A percentile compares a stretch with the other conserved stretches of the same genome.
Evolutionary conservation across 2,113 vertebrate species (phyloP).

Genomic region (Drymodes brunneopygia): DNA sequence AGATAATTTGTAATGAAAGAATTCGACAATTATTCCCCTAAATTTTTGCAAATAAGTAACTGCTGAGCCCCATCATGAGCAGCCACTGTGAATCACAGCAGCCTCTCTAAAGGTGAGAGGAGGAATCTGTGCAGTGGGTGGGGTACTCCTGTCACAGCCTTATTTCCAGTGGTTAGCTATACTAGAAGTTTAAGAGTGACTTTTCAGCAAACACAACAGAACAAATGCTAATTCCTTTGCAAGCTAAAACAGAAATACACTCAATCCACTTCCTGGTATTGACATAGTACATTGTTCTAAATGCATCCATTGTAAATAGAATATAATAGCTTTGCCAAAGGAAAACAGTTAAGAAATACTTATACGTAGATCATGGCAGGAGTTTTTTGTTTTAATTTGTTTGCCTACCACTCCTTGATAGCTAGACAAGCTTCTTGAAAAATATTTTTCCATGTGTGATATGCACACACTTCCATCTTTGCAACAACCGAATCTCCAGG

Average conservation of each 20-base stretch:
- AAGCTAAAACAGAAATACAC: slow-evolving; percentile 48
- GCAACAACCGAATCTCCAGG: background rate
- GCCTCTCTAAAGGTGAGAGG: background rate
- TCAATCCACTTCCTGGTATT: slow-evolving; percentile 81
- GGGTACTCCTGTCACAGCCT: background rate
- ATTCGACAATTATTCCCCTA: background rate
- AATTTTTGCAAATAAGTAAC: background rate
- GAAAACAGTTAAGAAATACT: slow-evolving; percentile 30
- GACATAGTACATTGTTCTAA: slow-evolving; percentile 81
- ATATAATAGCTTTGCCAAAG: slow-evolving; percentile 30
- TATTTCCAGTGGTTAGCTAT: background rate
- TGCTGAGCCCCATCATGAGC: background rate
- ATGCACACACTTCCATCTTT: background rate
- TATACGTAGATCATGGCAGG: background rate
- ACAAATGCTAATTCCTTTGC: slow-evolving; percentile 22
- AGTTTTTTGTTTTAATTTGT: slow-evolving; percentile 6
- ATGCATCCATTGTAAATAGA: slow-evolving; percentile 78
- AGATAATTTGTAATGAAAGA: background rate
- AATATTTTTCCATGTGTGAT: background rate
- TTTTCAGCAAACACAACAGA: slow-evolving; percentile 18
- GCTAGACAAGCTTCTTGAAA: background rate
- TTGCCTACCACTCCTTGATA: slow-evolving; percentile 31
- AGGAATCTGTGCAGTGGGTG: background rate
- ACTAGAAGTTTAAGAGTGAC: background rate
- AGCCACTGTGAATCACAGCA: background rate